phyloP scores from a whole-genome alignment of 2,113 vertebrate species.

The Camarhynchus parvulus region DNA sequence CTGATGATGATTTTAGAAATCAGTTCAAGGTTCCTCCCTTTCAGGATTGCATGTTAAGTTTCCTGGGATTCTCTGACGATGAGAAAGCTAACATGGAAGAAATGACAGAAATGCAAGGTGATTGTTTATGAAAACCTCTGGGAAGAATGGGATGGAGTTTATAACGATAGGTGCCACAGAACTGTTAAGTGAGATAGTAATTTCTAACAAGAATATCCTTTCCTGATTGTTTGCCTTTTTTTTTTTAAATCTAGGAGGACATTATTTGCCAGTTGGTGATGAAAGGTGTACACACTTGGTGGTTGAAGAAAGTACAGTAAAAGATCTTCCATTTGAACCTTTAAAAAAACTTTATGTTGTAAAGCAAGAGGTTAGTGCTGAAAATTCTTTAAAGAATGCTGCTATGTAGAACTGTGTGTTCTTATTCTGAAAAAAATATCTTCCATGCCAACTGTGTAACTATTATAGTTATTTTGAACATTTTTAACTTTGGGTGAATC shows the following conservation, averaged over 20 bases:
- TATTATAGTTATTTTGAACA: neutral
- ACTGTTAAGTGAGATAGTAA: neutral
- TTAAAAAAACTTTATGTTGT: conserved; percentile 91
- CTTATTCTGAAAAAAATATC: neutral
- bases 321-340: conserved; percentile 89
- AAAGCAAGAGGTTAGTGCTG: conserved; percentile 91
- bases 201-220: neutral
- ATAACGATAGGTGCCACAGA: neutral
- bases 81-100: conserved; percentile 96
- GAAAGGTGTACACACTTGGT: conserved; percentile 93
- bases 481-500: neutral
- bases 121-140: neutral
- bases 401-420: neutral
- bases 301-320: conserved; percentile 92
- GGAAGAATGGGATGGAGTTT: neutral
- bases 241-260: conserved; percentile 79
- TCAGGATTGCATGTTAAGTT: conserved; percentile 94
- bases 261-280: conserved; percentile 84
- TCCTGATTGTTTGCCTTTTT: neutral
- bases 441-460: neutral
- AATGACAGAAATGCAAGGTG: conserved; percentile 96
- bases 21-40: conserved; percentile 95
- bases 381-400: neutral
- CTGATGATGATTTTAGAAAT: conserved; percentile 86
- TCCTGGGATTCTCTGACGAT: conserved; percentile 94